These are phyloP conservation scores for Ptychoptera albimana DNA, from an alignment of 2,888 invertebrate genomes.

Conservation along the genomic window DNA sequence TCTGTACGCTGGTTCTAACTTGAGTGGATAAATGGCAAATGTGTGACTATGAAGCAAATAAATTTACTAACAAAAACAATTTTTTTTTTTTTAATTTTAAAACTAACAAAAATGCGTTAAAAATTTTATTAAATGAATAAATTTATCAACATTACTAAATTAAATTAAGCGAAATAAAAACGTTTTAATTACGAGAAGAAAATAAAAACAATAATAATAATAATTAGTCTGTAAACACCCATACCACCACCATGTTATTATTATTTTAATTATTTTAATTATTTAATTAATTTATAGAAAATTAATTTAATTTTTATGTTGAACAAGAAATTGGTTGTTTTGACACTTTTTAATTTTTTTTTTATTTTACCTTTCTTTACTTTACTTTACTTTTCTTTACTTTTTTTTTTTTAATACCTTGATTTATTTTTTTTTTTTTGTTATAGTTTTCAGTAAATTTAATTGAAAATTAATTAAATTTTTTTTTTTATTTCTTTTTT, in stretches of 20 bases:
- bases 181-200: no score
- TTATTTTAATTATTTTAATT: no score
- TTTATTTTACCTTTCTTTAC: background rate
- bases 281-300: no score
- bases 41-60: background rate
- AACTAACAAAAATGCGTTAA: background rate
- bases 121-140: background rate
- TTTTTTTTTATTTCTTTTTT: constrained; percentile 2
- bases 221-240: background rate
- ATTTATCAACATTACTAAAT: no score
- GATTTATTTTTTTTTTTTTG: background rate
- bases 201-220: background rate
- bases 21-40: constrained; percentile 1
- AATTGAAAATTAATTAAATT: background rate
- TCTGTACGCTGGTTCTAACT: no score
- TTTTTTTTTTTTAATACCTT: constrained; percentile 3
- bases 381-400: background rate
- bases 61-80: background rate
- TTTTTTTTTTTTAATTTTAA: no score
- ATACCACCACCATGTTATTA: background rate
- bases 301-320: background rate
- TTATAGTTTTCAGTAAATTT: constrained; percentile 1
- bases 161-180: no score
- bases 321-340: background rate
- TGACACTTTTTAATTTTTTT: background rate